phyloP scores from a whole-genome alignment of 2,113 vertebrate genomes.

The Psettodes erumei region DNA sequence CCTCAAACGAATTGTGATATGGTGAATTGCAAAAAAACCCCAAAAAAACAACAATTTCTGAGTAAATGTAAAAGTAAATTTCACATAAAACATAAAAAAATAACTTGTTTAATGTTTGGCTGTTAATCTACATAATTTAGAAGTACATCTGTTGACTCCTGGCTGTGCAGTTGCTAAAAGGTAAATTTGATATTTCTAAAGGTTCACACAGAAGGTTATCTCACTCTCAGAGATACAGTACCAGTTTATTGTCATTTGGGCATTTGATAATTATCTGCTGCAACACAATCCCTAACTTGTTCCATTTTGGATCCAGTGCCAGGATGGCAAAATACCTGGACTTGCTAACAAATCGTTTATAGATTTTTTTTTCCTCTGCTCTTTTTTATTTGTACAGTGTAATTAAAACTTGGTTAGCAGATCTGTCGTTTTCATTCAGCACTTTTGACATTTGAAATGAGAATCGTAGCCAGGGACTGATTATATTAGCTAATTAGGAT shows the following conservation, averaged over 20 bases:
- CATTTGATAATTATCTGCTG: slow-evolving; percentile 3
- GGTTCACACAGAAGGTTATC: slow-evolving; percentile 49
- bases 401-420: neutral
- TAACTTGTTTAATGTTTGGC: too few species aligned
- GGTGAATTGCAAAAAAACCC: neutral
- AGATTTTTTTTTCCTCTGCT: neutral
- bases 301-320: slow-evolving; percentile 11
- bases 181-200: slow-evolving; percentile 34
- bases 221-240: slow-evolving; percentile 29
- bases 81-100: neutral
- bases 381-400: neutral
- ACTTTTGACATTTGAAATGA: neutral
- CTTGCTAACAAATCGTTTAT: neutral
- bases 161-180: neutral
- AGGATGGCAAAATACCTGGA: neutral
- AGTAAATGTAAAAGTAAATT: neutral
- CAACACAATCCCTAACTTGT: neutral
- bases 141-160: neutral
- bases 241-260: slow-evolving; percentile 2
- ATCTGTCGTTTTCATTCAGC: neutral
- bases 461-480: neutral
- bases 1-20: slow-evolving; percentile 4
- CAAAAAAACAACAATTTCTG: neutral
- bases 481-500: neutral
- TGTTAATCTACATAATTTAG: neutral